These are phyloP conservation scores for Scomber japonicus DNA, from an alignment of 2,113 vertebrate genomes.

Conservation along the genomic window DNA sequence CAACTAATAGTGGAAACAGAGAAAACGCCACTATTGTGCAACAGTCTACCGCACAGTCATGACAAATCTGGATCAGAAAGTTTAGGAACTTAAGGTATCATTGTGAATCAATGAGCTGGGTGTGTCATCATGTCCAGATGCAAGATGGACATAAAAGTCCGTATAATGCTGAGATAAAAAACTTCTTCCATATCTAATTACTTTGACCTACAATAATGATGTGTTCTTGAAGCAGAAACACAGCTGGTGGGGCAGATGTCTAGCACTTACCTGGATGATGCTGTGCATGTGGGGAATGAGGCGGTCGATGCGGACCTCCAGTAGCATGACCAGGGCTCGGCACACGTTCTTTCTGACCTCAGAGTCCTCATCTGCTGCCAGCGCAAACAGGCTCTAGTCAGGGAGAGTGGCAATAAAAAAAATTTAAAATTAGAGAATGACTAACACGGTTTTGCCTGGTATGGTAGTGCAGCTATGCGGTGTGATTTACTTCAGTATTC, in stretches of 20 bases:
- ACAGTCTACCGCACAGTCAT: neutral
- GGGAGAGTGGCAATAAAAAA: neutral
- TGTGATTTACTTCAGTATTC: neutral
- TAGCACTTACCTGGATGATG: slow-evolving; percentile 90
- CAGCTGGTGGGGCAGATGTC: neutral
- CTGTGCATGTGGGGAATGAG: slow-evolving; percentile 98
- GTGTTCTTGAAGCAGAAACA: too few species aligned
- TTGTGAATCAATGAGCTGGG: slow-evolving; percentile 73
- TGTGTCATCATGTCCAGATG: slow-evolving; percentile 69
- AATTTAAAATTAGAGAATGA: neutral
- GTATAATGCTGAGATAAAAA: too few species aligned
- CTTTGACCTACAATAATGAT: neutral
- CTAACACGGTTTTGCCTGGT: neutral
- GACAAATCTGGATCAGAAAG: slow-evolving; percentile 64
- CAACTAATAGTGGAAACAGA: rapidly evolving
- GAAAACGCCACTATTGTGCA: neutral
- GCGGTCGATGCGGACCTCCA: slow-evolving; percentile 95
- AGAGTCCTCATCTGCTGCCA: slow-evolving; percentile 85
- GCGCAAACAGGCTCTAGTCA: slow-evolving; percentile 90
- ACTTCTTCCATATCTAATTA: too few species aligned
- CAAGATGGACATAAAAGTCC: neutral
- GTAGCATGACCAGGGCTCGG: slow-evolving; percentile 93
- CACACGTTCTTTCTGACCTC: slow-evolving; percentile 97
- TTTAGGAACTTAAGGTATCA: slow-evolving; percentile 72
- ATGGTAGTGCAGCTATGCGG: neutral